Evolutionary conservation across 2,888 invertebrate species (phyloP).

Genomic region (Agrotis ipsilon): DNA sequence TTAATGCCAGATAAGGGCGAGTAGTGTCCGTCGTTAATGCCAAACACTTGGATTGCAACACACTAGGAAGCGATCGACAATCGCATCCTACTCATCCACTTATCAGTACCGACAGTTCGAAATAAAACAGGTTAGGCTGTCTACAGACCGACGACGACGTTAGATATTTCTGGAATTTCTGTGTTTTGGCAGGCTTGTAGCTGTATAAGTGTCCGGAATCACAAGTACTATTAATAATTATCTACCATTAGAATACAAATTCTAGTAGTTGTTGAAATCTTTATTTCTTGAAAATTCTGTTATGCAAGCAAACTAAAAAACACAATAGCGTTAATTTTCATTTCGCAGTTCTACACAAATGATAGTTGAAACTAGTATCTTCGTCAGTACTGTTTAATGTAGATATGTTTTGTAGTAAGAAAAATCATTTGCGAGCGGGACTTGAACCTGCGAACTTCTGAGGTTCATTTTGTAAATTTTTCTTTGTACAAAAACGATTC

Average conservation of each 20-base stretch:
- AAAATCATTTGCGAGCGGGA: no score
- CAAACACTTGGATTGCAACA: slow-evolving; percentile 47
- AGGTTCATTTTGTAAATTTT: no score
- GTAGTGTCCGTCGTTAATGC: slow-evolving; percentile 43
- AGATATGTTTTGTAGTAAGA: no score
- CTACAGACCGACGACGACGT: slow-evolving; percentile 3
- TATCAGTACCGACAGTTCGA: slow-evolving; percentile 31
- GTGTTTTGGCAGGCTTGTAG: neutral
- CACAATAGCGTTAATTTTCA: no score
- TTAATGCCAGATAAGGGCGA: slow-evolving; percentile 52
- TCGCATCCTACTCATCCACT: slow-evolving; percentile 59
- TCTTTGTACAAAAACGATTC: no score
- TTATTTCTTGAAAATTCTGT: no score
- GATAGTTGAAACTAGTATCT: no score
- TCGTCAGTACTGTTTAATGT: no score
- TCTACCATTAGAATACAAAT: neutral
- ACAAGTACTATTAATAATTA: no score
- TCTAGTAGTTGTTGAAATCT: neutral
- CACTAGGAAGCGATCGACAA: slow-evolving; percentile 64
- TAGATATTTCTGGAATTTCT: neutral
- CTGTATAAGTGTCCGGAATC: neutral
- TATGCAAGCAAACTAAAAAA: no score
- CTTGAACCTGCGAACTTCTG: no score
- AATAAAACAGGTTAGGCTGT: slow-evolving; percentile 30
- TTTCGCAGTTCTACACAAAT: no score